Evolutionary conservation across 2,888 invertebrate genomes (phyloP).

Genomic region (Cephus spinipes): DNA sequence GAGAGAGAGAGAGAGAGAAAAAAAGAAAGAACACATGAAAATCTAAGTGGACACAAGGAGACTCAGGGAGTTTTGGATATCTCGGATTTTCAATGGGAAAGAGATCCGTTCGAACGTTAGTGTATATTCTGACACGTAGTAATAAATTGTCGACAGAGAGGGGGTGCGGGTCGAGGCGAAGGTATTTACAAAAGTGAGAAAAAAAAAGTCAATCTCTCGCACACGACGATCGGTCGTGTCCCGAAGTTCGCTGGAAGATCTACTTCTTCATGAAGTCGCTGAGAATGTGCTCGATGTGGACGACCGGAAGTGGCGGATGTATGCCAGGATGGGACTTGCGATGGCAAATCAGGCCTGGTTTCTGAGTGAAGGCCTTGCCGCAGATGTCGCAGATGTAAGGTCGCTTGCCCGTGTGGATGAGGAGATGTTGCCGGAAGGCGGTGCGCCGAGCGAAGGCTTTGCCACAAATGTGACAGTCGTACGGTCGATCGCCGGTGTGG

Average conservation of each 20-base stretch:
- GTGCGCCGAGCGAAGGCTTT: constrained; percentile 18
- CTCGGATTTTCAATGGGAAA: no score
- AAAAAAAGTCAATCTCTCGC: no score
- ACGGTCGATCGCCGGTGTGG: constrained; percentile 16
- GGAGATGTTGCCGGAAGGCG: constrained; percentile 39
- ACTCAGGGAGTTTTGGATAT: no score
- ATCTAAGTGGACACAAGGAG: no score
- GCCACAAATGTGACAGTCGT: constrained; percentile 18
- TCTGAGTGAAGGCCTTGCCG: constrained; percentile 20
- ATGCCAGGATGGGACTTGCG: constrained; percentile 19
- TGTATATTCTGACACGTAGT: no score
- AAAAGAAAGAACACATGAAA: no score
- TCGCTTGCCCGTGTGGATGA: constrained; percentile 40
- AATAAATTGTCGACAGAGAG: no score
- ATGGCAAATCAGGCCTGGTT: constrained; percentile 20
- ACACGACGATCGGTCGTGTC: no score
- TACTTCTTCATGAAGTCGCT: constrained; percentile 22
- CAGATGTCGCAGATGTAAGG: constrained; percentile 21
- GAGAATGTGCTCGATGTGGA: constrained; percentile 11
- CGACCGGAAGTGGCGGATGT: constrained; percentile 13
- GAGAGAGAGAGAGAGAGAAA: no score
- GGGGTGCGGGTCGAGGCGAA: no score
- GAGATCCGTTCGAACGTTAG: no score
- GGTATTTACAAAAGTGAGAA: no score
- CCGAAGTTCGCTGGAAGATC: neutral